A percentile compares a stretch with the other conserved stretches of the same genome.
These are phyloP conservation scores for Vanessa cardui DNA, from an alignment of 2,888 invertebrate genomes.

Conservation along the genomic window DNA sequence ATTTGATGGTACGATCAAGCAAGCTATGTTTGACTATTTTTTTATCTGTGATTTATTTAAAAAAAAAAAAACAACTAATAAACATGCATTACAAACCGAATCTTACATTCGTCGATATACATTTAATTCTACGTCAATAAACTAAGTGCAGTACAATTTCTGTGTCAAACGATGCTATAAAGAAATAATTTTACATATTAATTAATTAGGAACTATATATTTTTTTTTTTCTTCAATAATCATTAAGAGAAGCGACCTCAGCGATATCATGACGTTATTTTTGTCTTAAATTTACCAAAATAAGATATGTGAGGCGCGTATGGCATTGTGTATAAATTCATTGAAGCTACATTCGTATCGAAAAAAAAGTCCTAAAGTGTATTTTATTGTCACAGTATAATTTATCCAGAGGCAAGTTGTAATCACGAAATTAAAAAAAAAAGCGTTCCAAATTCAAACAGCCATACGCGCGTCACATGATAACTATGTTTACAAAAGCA, in stretches of 20 bases:
- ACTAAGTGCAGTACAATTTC: slow-evolving; percentile 30
- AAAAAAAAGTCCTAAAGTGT: too few relatives aligned
- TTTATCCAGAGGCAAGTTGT: background rate
- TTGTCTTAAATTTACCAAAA: slow-evolving; percentile 41
- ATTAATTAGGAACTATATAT: slow-evolving; percentile 67
- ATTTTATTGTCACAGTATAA: too few relatives aligned
- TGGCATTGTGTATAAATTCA: slow-evolving; percentile 23
- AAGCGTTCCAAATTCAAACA: background rate
- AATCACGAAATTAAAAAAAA: background rate
- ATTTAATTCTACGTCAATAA: background rate
- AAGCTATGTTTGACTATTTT: background rate
- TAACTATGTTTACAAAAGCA: slow-evolving; percentile 63
- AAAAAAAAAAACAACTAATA: background rate
- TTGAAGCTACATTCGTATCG: too few relatives aligned
- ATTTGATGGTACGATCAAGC: background rate
- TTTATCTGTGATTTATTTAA: background rate
- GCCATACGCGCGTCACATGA: slow-evolving; percentile 44
- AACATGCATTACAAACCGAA: background rate
- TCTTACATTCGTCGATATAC: background rate
- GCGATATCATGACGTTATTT: slow-evolving; percentile 51
- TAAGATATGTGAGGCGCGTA: slow-evolving; percentile 40
- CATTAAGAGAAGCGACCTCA: slow-evolving; percentile 64
- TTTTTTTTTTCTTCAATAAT: slow-evolving; percentile 29
- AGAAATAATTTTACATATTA: slow-evolving; percentile 40
- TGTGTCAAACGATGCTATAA: slow-evolving; percentile 29